Base-by-base conservation (phyloP, 2,797 vertebrate species). In the Cyprinella venusta region DNA sequence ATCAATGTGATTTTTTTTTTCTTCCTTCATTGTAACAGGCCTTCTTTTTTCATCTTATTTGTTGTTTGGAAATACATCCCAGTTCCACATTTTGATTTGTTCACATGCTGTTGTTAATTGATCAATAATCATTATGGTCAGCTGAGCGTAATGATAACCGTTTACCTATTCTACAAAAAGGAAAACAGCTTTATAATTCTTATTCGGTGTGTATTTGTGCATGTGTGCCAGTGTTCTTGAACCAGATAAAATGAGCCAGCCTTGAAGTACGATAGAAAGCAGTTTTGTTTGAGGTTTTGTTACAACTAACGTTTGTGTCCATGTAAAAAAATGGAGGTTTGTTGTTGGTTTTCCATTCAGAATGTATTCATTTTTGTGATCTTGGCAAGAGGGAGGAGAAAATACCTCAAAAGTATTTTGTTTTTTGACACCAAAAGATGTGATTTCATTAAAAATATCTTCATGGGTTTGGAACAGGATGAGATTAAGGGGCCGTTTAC, bases 41-140 rank as follows among this genome's bases (percentile, higher is more conserved):
- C 42, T 45, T 45, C 6, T 52, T 52, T n/a, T 21, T 5, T 8
- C 0, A 8, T n/a, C 36, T 33, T 52, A 9, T 52, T 52, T 52
- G 26, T 30, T 52, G 8, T 72, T 50, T 50, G 69, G 1, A 72
- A 52, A 26, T 72, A 19, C 45, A 75, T 56, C 2, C 13, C 52
- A 59, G 52, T n/a, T 59, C 24, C 21, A 76, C 36, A 76, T 16
- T 76, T 24, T 26, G 6, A 59, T 40, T 59, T 59, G 8, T 59
- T 59, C 21, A 40, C 7, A 21, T 30, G 61, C 70, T 52, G 45
- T 33, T 75, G 52, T 59, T 76, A 8, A 76, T 59, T 40, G 48
- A 72, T 72, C 52, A 36, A 5, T 76, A 59, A 59, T 40, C 36
- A 76, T 59, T 76, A 54, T n/a, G 15, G 54, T 61, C 74, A 61